Evolutionary conservation across 2,888 invertebrate genomes (phyloP).

Genomic region (Parthenolecanium corni): DNA sequence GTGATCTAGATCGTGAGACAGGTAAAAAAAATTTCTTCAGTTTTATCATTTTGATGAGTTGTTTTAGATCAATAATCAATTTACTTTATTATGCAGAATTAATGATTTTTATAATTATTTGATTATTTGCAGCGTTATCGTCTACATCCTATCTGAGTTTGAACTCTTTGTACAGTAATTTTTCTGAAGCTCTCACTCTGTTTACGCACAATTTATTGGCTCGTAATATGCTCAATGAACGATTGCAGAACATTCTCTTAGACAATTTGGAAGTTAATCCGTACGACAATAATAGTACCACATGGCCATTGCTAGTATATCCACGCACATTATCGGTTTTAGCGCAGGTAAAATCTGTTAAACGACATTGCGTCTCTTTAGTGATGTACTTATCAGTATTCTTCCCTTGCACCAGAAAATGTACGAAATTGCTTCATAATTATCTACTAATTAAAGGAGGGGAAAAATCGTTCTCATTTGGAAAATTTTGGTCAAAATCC

Average conservation of each 20-base stretch:
- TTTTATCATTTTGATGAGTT: not conserved
- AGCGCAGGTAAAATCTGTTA: constrained; percentile 50
- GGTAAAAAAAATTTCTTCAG: constrained; percentile 39
- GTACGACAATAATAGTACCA: constrained; percentile 45
- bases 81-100: too few relatives aligned
- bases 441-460: too few relatives aligned
- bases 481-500: not conserved
- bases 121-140: not conserved
- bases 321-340: constrained; percentile 68
- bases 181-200: constrained; percentile 64
- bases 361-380: too few relatives aligned
- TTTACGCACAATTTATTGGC: constrained; percentile 67
- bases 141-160: constrained; percentile 14
- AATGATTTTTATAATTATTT: not conserved
- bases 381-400: too few relatives aligned
- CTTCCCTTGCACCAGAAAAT: too few relatives aligned
- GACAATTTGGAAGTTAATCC: constrained; percentile 60
- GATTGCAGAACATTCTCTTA: constrained; percentile 57
- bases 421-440: too few relatives aligned
- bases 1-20: constrained; percentile 82
- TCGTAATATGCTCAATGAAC: constrained; percentile 52
- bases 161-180: constrained; percentile 42
- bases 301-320: constrained; percentile 67
- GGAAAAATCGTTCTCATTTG: too few relatives aligned
- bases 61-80: not conserved